Evolutionary conservation across 2,797 vertebrate genomes (phyloP), one percentile per base, ranked within the genome.

Genomic region (Toxotes lorentzi): DNA sequence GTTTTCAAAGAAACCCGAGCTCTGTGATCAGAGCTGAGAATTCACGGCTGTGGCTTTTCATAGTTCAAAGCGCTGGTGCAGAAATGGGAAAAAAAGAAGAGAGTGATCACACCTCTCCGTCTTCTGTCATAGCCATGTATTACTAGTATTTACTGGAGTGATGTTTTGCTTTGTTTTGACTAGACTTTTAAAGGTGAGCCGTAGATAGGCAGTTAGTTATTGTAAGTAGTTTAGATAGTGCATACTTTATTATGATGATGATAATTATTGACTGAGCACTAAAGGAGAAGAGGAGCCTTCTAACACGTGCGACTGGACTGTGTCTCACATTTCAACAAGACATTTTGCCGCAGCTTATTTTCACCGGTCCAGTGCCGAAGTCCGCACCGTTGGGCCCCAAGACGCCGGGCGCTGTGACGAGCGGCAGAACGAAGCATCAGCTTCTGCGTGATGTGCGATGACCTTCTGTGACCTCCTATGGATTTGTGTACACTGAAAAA

Each of bases 151-250:
- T 85, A 81, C 73, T 82, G 81, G 84, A 90, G 88, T 86, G 71
- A 66, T 35, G 86, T 79, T 83, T 64, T 32, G 16, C 4, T n/a
- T 61, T 76, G 35, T 66, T 82, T 85, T 76, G 47, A 83, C 73
- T 90, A 90, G 82, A 72, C 64, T 70, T 82, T 89, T 50, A 84
- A 81, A 81, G 56, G 71, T 83, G 82, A 81, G 73, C 82, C 68
- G 27, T 90, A 81, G 88, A 40, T 87, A 83, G 89, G 66, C 80
- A 84, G 84, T 27, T 92, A 91, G 91, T 88, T 50, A 76, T 70
- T 83, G 89, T 93, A 83, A 60, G 87, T 91, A 91, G 91, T 75
- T 86, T 89, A 93, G 89, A 76, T 82, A 16, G 58, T 89, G 66
- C 58, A 61, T 61, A 70, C 61, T 82, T 89, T 84, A 78, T 85